phyloP scores from a whole-genome alignment of 2,797 vertebrate genomes.

The Rallus crepitans region DNA sequence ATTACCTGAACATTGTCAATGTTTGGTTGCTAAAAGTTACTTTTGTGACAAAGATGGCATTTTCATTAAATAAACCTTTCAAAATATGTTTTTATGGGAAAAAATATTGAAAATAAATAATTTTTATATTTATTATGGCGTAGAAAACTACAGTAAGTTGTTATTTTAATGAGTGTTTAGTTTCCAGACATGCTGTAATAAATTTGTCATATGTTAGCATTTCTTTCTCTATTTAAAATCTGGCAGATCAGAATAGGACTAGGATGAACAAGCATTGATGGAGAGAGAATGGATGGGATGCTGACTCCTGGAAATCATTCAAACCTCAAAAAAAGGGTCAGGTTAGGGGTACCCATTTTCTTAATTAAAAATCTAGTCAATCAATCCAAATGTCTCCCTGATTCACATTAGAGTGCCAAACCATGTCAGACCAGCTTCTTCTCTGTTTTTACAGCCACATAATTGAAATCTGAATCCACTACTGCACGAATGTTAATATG shows the following conservation, averaged over 20 bases:
- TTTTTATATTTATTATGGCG: neutral
- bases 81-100: neutral
- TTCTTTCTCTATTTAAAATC: neutral
- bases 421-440: neutral
- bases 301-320: constrained; percentile 14
- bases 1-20: neutral
- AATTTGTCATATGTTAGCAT: neutral
- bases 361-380: constrained; percentile 33
- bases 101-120: too few species aligned
- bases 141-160: neutral
- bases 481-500: neutral
- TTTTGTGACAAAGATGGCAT: neutral
- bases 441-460: neutral
- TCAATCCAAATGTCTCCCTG: neutral
- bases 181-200: neutral
- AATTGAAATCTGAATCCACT: neutral
- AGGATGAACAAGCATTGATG: neutral
- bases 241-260: neutral
- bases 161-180: neutral
- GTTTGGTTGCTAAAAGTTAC: neutral
- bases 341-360: neutral
- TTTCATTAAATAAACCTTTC: too few species aligned
- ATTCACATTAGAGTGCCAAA: neutral
- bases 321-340: neutral
- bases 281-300: neutral